A percentile compares a stretch with the other conserved stretches of the same genome.
Conservation (phyloP, 2,888 invertebrate species). For the Bellardia pandia region DNA sequence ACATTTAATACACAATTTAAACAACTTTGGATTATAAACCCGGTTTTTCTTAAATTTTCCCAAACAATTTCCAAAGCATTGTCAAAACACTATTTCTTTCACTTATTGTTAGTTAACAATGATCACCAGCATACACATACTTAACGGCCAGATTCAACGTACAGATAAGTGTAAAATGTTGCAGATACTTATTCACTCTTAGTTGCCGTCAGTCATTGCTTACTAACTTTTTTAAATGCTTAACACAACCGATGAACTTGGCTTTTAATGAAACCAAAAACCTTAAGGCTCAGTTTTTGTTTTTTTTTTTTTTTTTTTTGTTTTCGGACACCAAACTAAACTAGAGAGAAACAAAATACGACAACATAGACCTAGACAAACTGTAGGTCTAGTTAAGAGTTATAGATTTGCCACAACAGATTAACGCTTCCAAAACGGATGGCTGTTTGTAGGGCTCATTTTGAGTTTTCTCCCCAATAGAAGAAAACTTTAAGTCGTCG, state of each 20-base stretch:
- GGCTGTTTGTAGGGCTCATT: conserved; percentile 62
- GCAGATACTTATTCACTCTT: conserved; percentile 82
- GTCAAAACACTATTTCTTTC: conserved; percentile 49
- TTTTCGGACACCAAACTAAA: conserved; percentile 38
- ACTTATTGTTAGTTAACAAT: conserved; percentile 62
- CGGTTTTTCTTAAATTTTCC: conserved; percentile 31
- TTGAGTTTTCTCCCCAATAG: conserved; percentile 57
- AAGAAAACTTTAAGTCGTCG: conserved; percentile 10
- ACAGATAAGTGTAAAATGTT: conserved; percentile 82
- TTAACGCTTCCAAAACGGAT: conserved; percentile 69
- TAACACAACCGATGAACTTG: conserved; percentile 71
- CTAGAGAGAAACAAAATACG: conserved; percentile 39
- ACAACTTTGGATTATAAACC: neutral
- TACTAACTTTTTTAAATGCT: conserved; percentile 61
- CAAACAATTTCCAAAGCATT: conserved; percentile 23
- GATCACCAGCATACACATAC: conserved; percentile 75
- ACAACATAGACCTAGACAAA: conserved; percentile 61
- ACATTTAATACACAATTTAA: too few relatives aligned
- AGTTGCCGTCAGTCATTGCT: conserved; percentile 68
- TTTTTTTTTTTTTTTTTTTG: neutral
- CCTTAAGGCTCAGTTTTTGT: conserved; percentile 40
- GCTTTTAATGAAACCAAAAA: conserved; percentile 67
- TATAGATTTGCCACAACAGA: conserved; percentile 73
- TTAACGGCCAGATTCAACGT: conserved; percentile 80
- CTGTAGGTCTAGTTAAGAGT: conserved; percentile 69